These are phyloP conservation scores for Exocentrus adspersus DNA, from an alignment of 2,888 invertebrate species.

Conservation along the genomic window DNA sequence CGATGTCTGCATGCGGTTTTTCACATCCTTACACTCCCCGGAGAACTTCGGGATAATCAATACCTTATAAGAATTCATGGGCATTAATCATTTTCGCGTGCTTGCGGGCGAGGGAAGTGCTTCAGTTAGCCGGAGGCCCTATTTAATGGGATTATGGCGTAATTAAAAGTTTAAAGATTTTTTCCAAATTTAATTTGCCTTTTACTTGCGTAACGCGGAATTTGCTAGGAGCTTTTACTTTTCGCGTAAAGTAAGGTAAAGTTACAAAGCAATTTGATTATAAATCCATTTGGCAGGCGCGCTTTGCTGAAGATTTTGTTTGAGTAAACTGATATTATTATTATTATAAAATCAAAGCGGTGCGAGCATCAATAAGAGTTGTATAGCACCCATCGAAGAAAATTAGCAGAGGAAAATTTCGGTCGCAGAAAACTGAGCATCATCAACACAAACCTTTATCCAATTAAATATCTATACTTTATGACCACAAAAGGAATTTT, in stretches of 20 bases:
- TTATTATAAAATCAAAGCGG: neutral
- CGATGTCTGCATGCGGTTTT: slow-evolving; percentile 54
- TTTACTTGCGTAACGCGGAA: neutral
- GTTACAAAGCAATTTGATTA: neutral
- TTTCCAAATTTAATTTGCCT: slow-evolving; percentile 2
- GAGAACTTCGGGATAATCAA: slow-evolving; percentile 33
- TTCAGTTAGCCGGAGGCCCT: neutral
- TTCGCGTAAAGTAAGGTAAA: neutral
- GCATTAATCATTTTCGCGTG: slow-evolving; percentile 29
- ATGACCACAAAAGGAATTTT: no score
- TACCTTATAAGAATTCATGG: slow-evolving; percentile 39
- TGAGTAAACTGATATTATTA: neutral
- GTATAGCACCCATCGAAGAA: no score
- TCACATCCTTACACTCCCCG: slow-evolving; percentile 33
- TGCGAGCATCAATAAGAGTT: neutral
- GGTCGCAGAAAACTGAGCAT: no score
- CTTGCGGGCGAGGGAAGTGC: slow-evolving; percentile 7
- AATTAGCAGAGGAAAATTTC: no score
- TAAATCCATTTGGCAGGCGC: neutral
- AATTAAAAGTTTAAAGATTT: slow-evolving; percentile 12
- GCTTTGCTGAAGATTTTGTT: neutral
- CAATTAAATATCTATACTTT: no score
- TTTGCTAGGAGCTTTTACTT: neutral
- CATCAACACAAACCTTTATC: no score
- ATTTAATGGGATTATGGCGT: slow-evolving; percentile 13